phyloP scores from a whole-genome alignment of 2,888 invertebrate genomes.

The Diarsia rubi region DNA sequence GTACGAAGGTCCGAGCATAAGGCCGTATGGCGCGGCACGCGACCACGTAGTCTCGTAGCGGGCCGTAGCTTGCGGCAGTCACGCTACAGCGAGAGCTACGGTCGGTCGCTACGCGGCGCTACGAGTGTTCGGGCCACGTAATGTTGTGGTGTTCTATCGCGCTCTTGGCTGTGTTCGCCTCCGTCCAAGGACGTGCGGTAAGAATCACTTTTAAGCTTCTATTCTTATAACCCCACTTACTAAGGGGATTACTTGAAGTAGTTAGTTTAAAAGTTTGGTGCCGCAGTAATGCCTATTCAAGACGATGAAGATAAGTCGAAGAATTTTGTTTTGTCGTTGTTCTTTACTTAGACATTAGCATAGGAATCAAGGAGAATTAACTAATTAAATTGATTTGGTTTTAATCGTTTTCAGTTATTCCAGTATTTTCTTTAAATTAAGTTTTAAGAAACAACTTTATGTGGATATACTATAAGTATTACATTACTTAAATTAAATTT shows the following conservation, averaged over 20 bases:
- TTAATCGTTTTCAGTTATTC: not conserved
- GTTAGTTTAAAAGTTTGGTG: constrained; percentile 65
- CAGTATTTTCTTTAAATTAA: not conserved
- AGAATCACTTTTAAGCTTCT: constrained; percentile 75
- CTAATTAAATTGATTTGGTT: not conserved
- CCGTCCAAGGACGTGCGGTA: constrained; percentile 89
- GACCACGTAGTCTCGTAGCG: constrained; percentile 68
- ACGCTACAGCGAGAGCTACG: constrained; percentile 81
- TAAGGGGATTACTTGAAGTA: constrained; percentile 56
- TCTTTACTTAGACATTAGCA: not conserved
- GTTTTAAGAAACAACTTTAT: not conserved
- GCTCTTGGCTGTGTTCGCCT: constrained; percentile 84
- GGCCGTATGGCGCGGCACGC: constrained; percentile 67
- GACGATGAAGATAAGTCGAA: constrained; percentile 11
- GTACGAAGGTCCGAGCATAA: constrained; percentile 74
- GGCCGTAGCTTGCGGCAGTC: constrained; percentile 85
- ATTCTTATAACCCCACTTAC: constrained; percentile 47
- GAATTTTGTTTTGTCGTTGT: constrained; percentile 25
- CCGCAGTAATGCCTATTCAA: constrained; percentile 32
- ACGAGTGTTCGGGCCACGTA: constrained; percentile 78
- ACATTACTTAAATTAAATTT: not conserved
- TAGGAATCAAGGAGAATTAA: not conserved
- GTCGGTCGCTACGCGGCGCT: constrained; percentile 79
- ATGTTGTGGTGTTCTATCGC: constrained; percentile 84
- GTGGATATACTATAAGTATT: not conserved